phyloP scores from a whole-genome alignment of 1,140 invertebrate genomes.

The Piezodorus guildinii region DNA sequence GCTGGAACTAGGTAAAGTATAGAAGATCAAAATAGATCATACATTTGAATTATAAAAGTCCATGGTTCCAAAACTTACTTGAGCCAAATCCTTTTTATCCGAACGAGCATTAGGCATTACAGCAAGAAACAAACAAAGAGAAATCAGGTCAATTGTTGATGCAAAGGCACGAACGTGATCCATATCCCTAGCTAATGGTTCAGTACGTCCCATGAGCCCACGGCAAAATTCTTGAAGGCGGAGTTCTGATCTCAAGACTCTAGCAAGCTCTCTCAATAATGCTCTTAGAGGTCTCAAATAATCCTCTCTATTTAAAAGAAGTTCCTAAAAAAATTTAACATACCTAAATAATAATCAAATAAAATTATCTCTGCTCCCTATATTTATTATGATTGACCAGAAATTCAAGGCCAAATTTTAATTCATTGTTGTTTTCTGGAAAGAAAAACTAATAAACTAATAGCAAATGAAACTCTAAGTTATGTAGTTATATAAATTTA shows the following conservation, averaged over 20 bases:
- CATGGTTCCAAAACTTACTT: slow-evolving; percentile 23
- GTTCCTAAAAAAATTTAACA: slow-evolving; percentile 47
- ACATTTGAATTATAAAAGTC: neutral
- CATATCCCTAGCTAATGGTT: slow-evolving; percentile 41
- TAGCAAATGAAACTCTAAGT: no score
- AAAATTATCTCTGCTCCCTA: no score
- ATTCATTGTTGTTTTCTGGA: no score
- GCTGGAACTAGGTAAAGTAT: neutral
- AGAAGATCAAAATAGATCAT: neutral
- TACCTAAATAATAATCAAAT: neutral
- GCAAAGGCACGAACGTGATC: slow-evolving; percentile 73
- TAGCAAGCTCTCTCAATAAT: slow-evolving; percentile 67
- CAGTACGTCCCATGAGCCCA: slow-evolving; percentile 51
- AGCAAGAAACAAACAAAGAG: slow-evolving; percentile 71
- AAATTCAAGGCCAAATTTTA: no score
- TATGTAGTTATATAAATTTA: no score
- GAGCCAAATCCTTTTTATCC: slow-evolving; percentile 46
- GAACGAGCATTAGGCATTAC: slow-evolving; percentile 50
- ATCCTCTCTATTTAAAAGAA: slow-evolving; percentile 80
- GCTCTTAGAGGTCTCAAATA: slow-evolving; percentile 73
- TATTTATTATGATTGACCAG: no score
- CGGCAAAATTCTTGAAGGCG: slow-evolving; percentile 58
- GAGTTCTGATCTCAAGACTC: slow-evolving; percentile 67
- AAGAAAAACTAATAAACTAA: no score
- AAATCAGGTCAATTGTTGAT: slow-evolving; percentile 72